Conservation (phyloP, 2,888 invertebrate genomes). For the Himalopsyche tibetana region DNA sequence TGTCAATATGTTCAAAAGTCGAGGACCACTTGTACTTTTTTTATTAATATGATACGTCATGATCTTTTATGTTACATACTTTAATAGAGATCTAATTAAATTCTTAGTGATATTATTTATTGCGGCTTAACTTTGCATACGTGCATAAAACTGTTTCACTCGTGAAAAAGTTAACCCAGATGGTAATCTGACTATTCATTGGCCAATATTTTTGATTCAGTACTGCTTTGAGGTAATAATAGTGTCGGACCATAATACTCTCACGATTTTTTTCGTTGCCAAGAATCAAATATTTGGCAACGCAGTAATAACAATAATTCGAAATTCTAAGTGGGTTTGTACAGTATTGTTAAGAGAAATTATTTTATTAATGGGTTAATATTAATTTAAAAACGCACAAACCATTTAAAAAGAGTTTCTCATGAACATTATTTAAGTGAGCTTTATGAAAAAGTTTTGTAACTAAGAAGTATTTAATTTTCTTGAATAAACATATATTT, state of each 20-base stretch:
- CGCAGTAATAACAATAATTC: neutral
- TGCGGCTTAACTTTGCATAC: neutral
- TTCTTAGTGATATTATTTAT: neutral
- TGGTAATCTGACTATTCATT: neutral
- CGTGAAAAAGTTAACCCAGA: constrained; percentile 18
- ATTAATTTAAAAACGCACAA: too few species aligned
- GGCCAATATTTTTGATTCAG: constrained; percentile 4
- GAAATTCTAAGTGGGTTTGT: neutral
- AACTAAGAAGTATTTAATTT: too few species aligned
- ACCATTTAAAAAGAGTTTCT: too few species aligned
- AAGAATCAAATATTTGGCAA: neutral
- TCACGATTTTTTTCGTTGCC: constrained; percentile 16
- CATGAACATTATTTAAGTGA: too few species aligned
- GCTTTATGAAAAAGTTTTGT: too few species aligned
- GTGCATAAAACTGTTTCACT: constrained; percentile 11
- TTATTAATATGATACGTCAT: neutral
- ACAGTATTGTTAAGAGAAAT: neutral
- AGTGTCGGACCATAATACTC: neutral
- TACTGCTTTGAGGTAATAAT: neutral
- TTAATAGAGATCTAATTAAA: neutral
- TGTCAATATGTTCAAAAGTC: too few species aligned
- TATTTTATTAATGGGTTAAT: neutral
- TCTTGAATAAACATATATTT: too few species aligned
- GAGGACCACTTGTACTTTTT: too few species aligned
- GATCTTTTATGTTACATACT: neutral